Percentiles rank a stretch among this genome's conserved stretches.
These are phyloP conservation scores for Aphelenchoides fujianensis DNA, from an alignment of 1,140 invertebrate species.

Conservation along the genomic window DNA sequence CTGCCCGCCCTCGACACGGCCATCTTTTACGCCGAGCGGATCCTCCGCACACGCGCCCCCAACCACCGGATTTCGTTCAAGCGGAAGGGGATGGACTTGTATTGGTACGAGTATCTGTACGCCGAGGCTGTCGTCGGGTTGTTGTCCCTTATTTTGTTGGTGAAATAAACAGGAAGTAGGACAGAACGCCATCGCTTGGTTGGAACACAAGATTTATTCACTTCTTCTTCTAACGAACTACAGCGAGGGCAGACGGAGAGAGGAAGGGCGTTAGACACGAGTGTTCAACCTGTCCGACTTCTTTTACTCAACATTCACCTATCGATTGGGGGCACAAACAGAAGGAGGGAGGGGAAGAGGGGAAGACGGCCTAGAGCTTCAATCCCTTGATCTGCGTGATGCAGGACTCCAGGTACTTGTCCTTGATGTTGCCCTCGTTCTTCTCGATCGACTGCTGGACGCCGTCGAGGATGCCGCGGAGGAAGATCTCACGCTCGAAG, in stretches of 20 bases:
- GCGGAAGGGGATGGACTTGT: conserved; percentile 1
- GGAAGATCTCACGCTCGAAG: conserved; percentile 56
- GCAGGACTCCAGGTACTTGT: conserved; percentile 58
- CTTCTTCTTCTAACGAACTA: background rate
- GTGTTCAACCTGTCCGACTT: too few species aligned
- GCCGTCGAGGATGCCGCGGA: conserved; percentile 53
- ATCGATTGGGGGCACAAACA: too few species aligned
- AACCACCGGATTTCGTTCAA: background rate
- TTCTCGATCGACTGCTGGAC: conserved; percentile 47
- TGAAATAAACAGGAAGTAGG: background rate
- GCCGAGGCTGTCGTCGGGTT: background rate
- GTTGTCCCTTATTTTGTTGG: background rate
- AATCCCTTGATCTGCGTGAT: conserved; percentile 37
- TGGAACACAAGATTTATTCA: background rate
- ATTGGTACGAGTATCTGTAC: conserved; percentile 13
- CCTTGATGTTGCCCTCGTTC: conserved; percentile 54
- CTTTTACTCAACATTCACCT: too few species aligned
- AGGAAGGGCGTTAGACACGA: too few species aligned
- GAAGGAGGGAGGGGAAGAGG: background rate
- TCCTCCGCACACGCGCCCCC: background rate
- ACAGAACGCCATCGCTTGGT: too few species aligned
- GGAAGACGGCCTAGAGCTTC: background rate
- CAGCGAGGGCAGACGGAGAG: background rate
- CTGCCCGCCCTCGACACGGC: background rate
- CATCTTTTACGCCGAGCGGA: background rate